Base-by-base conservation (phyloP, 2,113 vertebrate genomes). In the Puffinus mauretanicus region DNA sequence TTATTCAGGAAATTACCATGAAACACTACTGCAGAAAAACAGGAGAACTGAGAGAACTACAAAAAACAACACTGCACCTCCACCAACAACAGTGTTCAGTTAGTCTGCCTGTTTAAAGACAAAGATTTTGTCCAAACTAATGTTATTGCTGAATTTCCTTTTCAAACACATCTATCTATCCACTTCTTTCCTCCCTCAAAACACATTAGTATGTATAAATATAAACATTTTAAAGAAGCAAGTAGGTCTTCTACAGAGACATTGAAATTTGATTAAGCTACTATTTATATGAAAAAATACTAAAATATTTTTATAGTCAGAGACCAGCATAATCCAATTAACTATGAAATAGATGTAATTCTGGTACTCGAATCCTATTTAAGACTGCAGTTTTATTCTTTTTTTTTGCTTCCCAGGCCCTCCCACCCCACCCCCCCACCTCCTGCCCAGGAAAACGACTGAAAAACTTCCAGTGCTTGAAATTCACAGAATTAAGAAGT, bases 371-470 rank as follows among this genome's bases (percentile, higher is more conserved):
- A 67, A 22, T 2, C 0, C 32, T 26, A 21, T 61, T 40, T 71
- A 36, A 22, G 19, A 52, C 34, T 52, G 22, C 11, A 47, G 16
- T 30, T 76, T 26, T 2, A 2, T 54, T 5, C 10, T 10, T 5
- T 24, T 26, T 55, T 46, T 67, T 42, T 77, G 6, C 18, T 61
- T 54, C 13, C 3, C 10, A 52, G 5, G 10, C 22, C 10, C n/a
- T 54, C 22, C 7, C 22, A 54, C 2, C 1, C 1, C 3, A 9
- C 5, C 2, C 19, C 19, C 36, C 7, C 13, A 60, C 2, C 2
- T 49, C 4, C 13, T 32, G 3, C 6, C 12, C 30, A 65, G 24
- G n/a, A 26, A 54, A 60, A 60, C 26, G 24, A 20, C 4, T 34
- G 10, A 58, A 76, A 30, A 18, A 38, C 8, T 82, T 65, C 29